Conservation (phyloP, 2,797 vertebrate genomes). For the Fratercula arctica region DNA sequence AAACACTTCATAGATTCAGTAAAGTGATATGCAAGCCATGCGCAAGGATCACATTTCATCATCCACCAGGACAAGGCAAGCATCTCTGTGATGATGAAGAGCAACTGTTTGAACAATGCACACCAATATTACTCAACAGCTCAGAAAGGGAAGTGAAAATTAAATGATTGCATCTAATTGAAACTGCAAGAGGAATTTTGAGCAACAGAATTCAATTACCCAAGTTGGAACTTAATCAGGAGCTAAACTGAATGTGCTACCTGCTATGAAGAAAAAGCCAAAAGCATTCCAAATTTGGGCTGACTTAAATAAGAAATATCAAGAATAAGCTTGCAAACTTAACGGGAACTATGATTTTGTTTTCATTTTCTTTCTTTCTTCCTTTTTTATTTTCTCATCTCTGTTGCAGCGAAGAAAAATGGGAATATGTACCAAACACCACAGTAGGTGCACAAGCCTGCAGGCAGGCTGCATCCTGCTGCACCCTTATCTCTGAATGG, state of each 20-base stretch:
- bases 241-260: not conserved
- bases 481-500: not conserved
- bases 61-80: not conserved
- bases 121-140: not conserved
- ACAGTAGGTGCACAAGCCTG: not conserved
- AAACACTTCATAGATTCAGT: not conserved
- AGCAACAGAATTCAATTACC: constrained; percentile 15
- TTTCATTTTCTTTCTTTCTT: not conserved
- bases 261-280: not conserved
- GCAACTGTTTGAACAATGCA: constrained; percentile 23
- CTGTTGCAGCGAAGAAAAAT: not conserved
- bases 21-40: not conserved
- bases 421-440: rapidly evolving
- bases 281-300: not conserved
- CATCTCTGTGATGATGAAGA: not conserved
- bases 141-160: constrained; percentile 63
- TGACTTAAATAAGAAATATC: not conserved
- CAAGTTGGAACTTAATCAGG: not conserved
- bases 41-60: not conserved
- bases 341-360: not conserved
- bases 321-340: not conserved
- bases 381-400: not conserved
- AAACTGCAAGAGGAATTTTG: constrained; percentile 31
- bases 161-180: constrained; percentile 36
- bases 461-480: not conserved